phyloP scores from a whole-genome alignment of 2,797 vertebrate species.

The Holocentrus rufus region DNA sequence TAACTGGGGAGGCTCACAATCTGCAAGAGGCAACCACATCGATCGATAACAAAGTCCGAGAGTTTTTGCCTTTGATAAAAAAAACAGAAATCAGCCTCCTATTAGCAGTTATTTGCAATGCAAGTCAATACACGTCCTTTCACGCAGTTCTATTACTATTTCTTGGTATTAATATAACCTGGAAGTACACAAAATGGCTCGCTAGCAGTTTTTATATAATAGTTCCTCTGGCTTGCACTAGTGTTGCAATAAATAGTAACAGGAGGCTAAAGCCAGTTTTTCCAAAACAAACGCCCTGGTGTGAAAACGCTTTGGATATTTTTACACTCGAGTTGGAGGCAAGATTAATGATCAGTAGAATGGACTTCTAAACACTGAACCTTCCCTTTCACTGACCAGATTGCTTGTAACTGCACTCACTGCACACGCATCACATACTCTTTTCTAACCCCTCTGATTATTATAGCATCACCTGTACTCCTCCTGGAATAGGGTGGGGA shows the following conservation, averaged over 20 bases:
- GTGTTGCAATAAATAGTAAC: conserved; percentile 27
- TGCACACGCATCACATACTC: conserved; percentile 13
- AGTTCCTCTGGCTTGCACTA: conserved; percentile 7
- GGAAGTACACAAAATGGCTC: conserved; percentile 17
- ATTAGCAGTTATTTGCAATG: conserved; percentile 7
- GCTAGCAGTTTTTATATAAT: conserved; percentile 16
- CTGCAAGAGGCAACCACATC: conserved; percentile 49
- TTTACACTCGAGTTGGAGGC: too few relatives aligned
- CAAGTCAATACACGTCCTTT: conserved; percentile 32
- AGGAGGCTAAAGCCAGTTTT: conserved; percentile 15
- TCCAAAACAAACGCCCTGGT: conserved; percentile 11
- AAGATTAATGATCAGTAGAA: conserved; percentile 10
- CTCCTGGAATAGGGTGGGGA: not conserved
- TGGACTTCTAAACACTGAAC: not conserved
- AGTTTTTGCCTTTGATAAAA: conserved; percentile 11
- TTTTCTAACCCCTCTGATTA: conserved; percentile 14
- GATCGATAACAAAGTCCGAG: conserved; percentile 30
- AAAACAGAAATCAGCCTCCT: conserved; percentile 25
- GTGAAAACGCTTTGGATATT: conserved; percentile 4
- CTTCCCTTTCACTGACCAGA: conserved; percentile 14
- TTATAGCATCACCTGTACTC: conserved; percentile 10
- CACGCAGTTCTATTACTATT: conserved; percentile 27
- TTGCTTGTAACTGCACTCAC: conserved; percentile 20
- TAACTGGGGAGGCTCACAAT: conserved; percentile 55
- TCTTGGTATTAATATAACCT: not conserved